Percentiles rank a stretch among this genome's conserved stretches.
These are phyloP conservation scores for Rhadina sibilatrix DNA, from an alignment of 2,113 vertebrate species.

Conservation along the genomic window DNA sequence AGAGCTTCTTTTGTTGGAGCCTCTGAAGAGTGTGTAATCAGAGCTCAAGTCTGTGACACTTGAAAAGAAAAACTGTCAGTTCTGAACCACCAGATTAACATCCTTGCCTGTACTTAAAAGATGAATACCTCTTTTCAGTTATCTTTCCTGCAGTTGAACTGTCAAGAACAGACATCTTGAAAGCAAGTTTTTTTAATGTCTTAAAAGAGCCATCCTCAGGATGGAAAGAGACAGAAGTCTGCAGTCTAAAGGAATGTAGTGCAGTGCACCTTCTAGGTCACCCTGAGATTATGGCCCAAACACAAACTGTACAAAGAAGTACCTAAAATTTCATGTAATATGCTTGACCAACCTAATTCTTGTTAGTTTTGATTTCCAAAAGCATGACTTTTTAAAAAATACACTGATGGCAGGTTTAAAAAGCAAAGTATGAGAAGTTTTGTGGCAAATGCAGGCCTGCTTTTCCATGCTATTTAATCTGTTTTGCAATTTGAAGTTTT, in stretches of 20 bases:
- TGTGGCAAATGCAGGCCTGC: neutral
- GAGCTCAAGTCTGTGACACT: constrained; percentile 55
- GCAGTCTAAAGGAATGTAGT: neutral
- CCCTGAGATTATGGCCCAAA: neutral
- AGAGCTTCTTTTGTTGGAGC: constrained; percentile 37
- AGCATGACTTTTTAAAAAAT: neutral
- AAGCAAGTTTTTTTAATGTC: constrained; percentile 18
- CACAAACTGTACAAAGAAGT: neutral
- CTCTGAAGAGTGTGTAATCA: constrained; percentile 45
- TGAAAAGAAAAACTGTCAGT: constrained; percentile 61
- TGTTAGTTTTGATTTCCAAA: neutral
- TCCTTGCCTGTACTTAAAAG: constrained; percentile 39
- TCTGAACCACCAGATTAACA: constrained; percentile 45
- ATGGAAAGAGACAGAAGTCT: constrained; percentile 10
- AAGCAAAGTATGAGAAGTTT: neutral
- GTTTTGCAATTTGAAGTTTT: neutral
- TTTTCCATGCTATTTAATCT: neutral
- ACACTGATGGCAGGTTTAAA: neutral
- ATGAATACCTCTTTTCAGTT: constrained; percentile 39
- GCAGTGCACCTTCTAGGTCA: neutral
- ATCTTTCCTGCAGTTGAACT: constrained; percentile 26
- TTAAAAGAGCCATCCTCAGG: neutral
- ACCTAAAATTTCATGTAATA: neutral
- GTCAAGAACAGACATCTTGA: constrained; percentile 34
- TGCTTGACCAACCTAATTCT: neutral